phyloP scores from a whole-genome alignment of 1,140 invertebrate genomes.

The Tribolium castaneum region DNA sequence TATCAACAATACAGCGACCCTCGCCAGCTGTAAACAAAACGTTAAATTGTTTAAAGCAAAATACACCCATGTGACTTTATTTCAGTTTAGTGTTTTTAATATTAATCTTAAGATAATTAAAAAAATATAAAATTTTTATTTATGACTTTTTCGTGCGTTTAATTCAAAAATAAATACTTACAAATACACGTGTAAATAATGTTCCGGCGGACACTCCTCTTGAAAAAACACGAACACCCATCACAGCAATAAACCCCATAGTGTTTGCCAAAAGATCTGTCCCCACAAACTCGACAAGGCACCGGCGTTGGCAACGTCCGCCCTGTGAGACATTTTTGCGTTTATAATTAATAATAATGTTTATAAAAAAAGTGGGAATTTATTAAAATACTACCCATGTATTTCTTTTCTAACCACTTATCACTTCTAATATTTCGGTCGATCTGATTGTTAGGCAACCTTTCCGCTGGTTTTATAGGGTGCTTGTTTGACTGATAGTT shows the following conservation, averaged over 20 bases:
- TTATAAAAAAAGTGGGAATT: neutral
- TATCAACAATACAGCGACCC: constrained; percentile 83
- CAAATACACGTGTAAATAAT: constrained; percentile 82
- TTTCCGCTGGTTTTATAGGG: constrained; percentile 48
- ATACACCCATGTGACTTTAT: too few species aligned
- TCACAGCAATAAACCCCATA: constrained; percentile 90
- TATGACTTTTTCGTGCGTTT: too few species aligned
- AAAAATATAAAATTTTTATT: too few species aligned
- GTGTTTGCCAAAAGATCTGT: constrained; percentile 88
- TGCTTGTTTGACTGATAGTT: constrained; percentile 48
- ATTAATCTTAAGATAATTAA: too few species aligned
- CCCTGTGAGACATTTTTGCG: constrained; percentile 64
- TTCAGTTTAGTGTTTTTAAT: too few species aligned
- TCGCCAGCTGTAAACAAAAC: constrained; percentile 70
- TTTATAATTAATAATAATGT: constrained; percentile 1
- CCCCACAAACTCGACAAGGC: constrained; percentile 83
- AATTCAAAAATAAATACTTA: constrained; percentile 63
- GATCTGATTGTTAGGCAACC: constrained; percentile 6
- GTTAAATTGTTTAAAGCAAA: neutral
- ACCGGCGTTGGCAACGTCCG: constrained; percentile 76
- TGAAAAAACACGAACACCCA: constrained; percentile 92
- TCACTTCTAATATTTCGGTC: constrained; percentile 24
- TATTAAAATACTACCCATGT: constrained; percentile 31
- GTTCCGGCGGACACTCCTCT: constrained; percentile 78
- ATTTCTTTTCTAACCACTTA: constrained; percentile 1